These are phyloP conservation scores for Choreutis nemorana DNA, from an alignment of 2,888 invertebrate genomes.

Conservation along the genomic window DNA sequence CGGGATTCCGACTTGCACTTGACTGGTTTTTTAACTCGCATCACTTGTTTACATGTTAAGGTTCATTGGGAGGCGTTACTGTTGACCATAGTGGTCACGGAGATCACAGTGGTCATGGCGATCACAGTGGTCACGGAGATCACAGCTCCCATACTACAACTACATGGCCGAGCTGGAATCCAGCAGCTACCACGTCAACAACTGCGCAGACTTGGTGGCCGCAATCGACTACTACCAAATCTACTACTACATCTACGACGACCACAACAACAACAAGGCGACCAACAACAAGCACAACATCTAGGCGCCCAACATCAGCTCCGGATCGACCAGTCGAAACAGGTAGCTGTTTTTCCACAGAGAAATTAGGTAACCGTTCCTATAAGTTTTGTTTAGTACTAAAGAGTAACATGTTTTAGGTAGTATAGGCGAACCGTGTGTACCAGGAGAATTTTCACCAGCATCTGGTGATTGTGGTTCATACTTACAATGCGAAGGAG, in stretches of 20 bases:
- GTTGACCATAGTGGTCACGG: no score
- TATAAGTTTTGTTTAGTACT: conserved; percentile 4
- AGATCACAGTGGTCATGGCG: no score
- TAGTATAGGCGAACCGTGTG: conserved; percentile 49
- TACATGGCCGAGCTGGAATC: conserved; percentile 52
- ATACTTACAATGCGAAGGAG: conserved; percentile 80
- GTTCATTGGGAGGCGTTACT: conserved; percentile 29
- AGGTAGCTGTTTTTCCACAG: conserved; percentile 11
- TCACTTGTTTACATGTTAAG: conserved; percentile 19
- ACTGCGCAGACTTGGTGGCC: conserved; percentile 44
- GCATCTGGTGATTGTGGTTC: conserved; percentile 76
- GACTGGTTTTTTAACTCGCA: not conserved
- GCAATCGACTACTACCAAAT: conserved; percentile 22
- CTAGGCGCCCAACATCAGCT: no score
- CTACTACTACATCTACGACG: conserved; percentile 24
- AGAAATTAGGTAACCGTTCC: not conserved
- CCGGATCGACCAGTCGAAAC: conserved; percentile 13
- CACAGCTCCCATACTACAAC: conserved; percentile 41
- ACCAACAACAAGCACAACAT: conserved; percentile 12
- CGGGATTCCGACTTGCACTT: no score
- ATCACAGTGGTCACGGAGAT: conserved; percentile 22
- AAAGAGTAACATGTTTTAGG: conserved; percentile 48
- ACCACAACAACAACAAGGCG: conserved; percentile 20
- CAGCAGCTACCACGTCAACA: conserved; percentile 31
- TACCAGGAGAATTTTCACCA: conserved; percentile 58